These are phyloP conservation scores for Crenuchus spilurus DNA, from an alignment of 2,797 vertebrate species.

Conservation along the genomic window DNA sequence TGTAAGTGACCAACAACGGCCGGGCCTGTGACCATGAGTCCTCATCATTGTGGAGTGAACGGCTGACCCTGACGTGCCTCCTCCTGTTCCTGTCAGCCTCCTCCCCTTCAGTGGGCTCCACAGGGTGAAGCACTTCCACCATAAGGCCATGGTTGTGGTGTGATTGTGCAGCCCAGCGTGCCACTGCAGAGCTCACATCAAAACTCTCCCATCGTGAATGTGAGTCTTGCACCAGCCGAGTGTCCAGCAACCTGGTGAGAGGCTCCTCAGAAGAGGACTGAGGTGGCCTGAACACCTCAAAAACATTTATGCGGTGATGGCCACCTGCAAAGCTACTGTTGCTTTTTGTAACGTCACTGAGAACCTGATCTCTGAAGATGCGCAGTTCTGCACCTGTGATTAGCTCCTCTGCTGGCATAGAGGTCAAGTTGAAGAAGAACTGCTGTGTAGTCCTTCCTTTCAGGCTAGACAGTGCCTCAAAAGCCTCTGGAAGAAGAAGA, in stretches of 20 bases:
- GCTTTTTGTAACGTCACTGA: slow-evolving; percentile 65
- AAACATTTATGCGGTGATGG: slow-evolving; percentile 97
- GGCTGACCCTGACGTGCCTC: slow-evolving; percentile 93
- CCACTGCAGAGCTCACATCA: slow-evolving; percentile 92
- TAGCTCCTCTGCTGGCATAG: slow-evolving; percentile 89
- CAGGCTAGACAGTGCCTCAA: slow-evolving; percentile 90
- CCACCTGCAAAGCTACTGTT: slow-evolving; percentile 71
- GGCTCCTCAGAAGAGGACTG: slow-evolving; percentile 78
- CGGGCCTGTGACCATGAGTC: slow-evolving; percentile 91
- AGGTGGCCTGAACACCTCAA: slow-evolving; percentile 91
- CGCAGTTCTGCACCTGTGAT: slow-evolving; percentile 95
- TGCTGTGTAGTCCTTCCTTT: slow-evolving; percentile 90
- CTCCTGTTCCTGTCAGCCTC: slow-evolving; percentile 71
- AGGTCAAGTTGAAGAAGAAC: slow-evolving; percentile 97
- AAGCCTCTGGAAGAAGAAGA: slow-evolving; percentile 80
- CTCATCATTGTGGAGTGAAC: slow-evolving; percentile 90
- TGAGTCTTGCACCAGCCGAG: slow-evolving; percentile 92
- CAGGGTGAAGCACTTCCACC: slow-evolving; percentile 92
- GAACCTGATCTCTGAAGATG: slow-evolving; percentile 92
- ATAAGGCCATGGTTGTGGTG: slow-evolving; percentile 92
- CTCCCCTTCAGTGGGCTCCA: slow-evolving; percentile 67
- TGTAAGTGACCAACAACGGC: slow-evolving; percentile 93
- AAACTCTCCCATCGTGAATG: slow-evolving; percentile 96
- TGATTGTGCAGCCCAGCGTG: slow-evolving; percentile 89
- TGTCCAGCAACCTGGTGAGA: slow-evolving; percentile 93